Percentiles rank a stretch among this genome's conserved stretches.
These are phyloP conservation scores for Procapra przewalskii DNA, from an alignment of 2,113 vertebrate species.

Conservation along the genomic window DNA sequence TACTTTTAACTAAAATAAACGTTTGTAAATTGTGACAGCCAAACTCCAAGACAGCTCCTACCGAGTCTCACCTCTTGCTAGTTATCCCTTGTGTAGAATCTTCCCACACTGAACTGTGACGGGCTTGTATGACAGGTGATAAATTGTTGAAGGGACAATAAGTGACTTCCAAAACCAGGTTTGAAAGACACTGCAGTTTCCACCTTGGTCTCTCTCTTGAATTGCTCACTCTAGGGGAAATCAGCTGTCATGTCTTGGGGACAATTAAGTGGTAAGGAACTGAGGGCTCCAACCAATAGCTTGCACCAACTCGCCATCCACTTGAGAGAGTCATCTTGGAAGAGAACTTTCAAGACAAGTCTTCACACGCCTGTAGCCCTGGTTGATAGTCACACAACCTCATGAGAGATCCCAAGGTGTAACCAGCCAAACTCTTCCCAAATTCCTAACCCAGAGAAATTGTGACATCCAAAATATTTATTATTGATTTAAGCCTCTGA, in stretches of 20 bases:
- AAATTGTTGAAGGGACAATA: background rate
- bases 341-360: background rate
- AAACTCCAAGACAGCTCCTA: background rate
- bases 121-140: background rate
- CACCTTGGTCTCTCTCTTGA: background rate
- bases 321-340: background rate
- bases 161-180: background rate
- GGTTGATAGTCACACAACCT: background rate
- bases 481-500: background rate
- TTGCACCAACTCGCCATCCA: background rate
- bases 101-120: background rate
- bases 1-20: background rate
- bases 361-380: background rate
- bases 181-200: background rate
- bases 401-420: background rate
- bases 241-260: background rate
- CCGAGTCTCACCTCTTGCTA: background rate
- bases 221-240: background rate
- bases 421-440: background rate
- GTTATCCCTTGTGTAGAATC: background rate
- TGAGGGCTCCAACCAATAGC: background rate
- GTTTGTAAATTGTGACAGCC: background rate
- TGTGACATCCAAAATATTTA: background rate
- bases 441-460: background rate
- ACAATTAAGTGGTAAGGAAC: background rate